These are phyloP conservation scores for Drepanosiphum platanoidis DNA, from an alignment of 2,888 invertebrate species.

Conservation along the genomic window DNA sequence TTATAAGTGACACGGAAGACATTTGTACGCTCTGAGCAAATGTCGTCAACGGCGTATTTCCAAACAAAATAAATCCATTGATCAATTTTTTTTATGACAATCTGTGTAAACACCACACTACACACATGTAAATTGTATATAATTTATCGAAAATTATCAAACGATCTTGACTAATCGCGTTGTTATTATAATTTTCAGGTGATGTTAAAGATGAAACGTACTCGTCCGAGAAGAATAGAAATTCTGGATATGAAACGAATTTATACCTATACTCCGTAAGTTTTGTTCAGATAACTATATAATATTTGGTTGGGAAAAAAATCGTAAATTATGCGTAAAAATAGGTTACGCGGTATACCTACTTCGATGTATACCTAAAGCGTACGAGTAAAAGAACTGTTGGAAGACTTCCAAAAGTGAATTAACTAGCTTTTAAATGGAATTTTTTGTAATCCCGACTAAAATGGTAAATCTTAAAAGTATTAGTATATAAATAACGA, in stretches of 20 bases:
- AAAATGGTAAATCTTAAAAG: neutral
- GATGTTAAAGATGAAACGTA: slow-evolving; percentile 75
- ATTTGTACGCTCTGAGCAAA: neutral
- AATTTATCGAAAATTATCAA: neutral
- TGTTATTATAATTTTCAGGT: slow-evolving; percentile 70
- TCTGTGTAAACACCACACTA: neutral
- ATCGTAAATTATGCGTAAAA: neutral
- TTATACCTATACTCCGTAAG: slow-evolving; percentile 86
- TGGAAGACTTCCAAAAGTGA: neutral
- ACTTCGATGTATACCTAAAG: neutral
- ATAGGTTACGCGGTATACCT: neutral
- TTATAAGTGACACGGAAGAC: neutral
- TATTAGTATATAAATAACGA: neutral
- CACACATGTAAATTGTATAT: neutral
- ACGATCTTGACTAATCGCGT: neutral
- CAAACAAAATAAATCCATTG: neutral
- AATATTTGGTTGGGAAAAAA: too few relatives aligned
- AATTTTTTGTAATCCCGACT: neutral
- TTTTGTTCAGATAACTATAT: slow-evolving; percentile 64
- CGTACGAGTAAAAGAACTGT: neutral
- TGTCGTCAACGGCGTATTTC: neutral
- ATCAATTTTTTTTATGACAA: neutral
- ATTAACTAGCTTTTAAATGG: slow-evolving; percentile 11
- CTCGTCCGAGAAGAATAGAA: slow-evolving; percentile 77
- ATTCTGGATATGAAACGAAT: slow-evolving; percentile 82